phyloP scores from a whole-genome alignment of 2,113 vertebrate species.

The Hipposideros armiger region DNA sequence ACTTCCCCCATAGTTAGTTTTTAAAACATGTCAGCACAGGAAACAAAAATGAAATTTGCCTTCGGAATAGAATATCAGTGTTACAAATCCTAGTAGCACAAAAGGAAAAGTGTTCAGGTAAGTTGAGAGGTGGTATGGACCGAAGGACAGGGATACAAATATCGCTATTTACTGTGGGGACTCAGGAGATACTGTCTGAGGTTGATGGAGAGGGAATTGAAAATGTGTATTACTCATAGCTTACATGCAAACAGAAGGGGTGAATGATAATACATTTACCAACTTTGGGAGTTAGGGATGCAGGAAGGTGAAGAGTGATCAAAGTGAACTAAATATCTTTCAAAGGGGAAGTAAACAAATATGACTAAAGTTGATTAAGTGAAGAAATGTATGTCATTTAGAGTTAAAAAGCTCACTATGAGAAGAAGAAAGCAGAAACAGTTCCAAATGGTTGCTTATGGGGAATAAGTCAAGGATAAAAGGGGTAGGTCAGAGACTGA shows the following conservation, averaged over 20 bases:
- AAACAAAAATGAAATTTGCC: not conserved
- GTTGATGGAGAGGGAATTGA: not conserved
- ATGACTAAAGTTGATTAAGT: not conserved
- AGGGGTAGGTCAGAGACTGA: not conserved
- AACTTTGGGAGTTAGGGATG: not conserved
- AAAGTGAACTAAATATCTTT: not conserved
- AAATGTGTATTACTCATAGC: not conserved
- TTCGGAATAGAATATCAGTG: conserved; percentile 20
- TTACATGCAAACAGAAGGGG: not conserved
- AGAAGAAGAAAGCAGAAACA: not conserved
- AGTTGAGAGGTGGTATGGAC: not conserved
- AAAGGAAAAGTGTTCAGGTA: not conserved
- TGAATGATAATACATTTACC: not conserved
- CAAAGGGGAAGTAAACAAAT: not conserved
- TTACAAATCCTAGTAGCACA: not conserved
- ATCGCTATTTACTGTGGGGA: not conserved
- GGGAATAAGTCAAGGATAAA: not conserved
- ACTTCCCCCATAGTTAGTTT: not conserved
- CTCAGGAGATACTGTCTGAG: not conserved
- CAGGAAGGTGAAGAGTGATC: not conserved
- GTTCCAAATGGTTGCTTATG: not conserved
- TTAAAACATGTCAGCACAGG: not conserved
- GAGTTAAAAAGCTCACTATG: not conserved
- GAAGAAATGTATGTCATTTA: not conserved
- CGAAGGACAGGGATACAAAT: not conserved